Evolutionary conservation across 2,888 invertebrate species (phyloP).

Genomic region (Creontiades dilutus): DNA sequence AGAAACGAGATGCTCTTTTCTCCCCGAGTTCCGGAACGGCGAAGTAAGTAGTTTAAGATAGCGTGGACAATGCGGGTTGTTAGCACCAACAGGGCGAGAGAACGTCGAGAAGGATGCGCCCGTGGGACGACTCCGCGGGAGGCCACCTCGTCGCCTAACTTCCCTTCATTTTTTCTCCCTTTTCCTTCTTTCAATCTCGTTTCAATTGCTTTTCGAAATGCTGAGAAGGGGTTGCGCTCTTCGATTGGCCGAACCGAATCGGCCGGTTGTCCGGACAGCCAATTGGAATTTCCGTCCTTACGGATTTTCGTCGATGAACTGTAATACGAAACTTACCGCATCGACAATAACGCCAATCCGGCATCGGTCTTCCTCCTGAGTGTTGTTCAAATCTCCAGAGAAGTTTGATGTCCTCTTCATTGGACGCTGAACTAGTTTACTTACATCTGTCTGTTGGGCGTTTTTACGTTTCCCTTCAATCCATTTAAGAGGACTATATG

Average conservation of each 20-base stretch:
- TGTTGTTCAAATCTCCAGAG: too few species aligned
- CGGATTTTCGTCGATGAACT: neutral
- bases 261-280: neutral
- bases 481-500: too few species aligned
- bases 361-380: neutral
- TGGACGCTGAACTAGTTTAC: too few species aligned
- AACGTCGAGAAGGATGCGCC: constrained; percentile 10
- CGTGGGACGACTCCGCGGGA: constrained; percentile 60
- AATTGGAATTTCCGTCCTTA: neutral
- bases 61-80: constrained; percentile 58
- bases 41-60: constrained; percentile 28
- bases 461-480: too few species aligned
- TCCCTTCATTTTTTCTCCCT: constrained; percentile 44
- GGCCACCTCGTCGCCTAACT: neutral
- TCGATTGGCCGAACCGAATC: constrained; percentile 62
- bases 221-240: constrained; percentile 21
- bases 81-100: constrained; percentile 48
- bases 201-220: constrained; percentile 61
- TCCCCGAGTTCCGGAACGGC: neutral
- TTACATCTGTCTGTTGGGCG: too few species aligned
- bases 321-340: too few species aligned
- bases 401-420: too few species aligned
- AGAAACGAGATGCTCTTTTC: constrained; percentile 10
- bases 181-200: constrained; percentile 54
- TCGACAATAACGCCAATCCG: too few species aligned